Percentiles rank a stretch among this genome's conserved stretches.
phyloP scores from a whole-genome alignment of 2,888 invertebrate species.

The Phragmatobia fuliginosa region DNA sequence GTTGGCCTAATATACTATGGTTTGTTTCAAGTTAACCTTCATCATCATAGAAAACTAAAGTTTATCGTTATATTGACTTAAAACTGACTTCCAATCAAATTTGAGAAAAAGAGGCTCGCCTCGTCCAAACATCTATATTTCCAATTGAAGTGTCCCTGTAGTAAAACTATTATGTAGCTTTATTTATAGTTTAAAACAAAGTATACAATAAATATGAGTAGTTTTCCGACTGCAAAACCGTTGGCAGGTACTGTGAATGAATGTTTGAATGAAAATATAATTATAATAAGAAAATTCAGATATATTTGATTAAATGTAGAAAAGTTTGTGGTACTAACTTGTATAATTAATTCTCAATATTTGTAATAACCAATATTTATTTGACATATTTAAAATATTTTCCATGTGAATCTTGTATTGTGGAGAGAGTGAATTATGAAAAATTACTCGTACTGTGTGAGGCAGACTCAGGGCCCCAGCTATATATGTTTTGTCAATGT shows the following conservation, averaged over 20 bases:
- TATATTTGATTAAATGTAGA: not conserved
- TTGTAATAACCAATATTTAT: constrained; percentile 27
- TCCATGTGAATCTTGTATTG: constrained; percentile 15
- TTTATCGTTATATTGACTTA: too few relatives aligned
- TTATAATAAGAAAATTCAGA: not conserved
- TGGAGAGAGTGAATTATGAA: constrained; percentile 39
- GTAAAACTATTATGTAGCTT: not conserved
- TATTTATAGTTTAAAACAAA: not conserved
- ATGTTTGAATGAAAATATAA: not conserved
- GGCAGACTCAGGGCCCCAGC: not conserved
- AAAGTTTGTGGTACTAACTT: constrained; percentile 38
- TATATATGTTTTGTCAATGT: constrained; percentile 63
- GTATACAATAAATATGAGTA: not conserved
- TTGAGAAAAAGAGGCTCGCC: not conserved
- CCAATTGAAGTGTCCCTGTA: not conserved
- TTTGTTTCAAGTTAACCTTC: too few relatives aligned
- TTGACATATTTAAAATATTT: constrained; percentile 30
- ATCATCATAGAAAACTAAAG: too few relatives aligned
- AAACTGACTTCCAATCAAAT: too few relatives aligned
- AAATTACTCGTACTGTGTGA: constrained; percentile 23
- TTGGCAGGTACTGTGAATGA: not conserved
- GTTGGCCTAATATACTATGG: too few relatives aligned
- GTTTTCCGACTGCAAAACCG: not conserved
- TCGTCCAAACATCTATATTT: not conserved
- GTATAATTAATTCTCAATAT: constrained; percentile 30